Percentiles rank a stretch among this genome's conserved stretches.
Conservation (phyloP, 2,888 invertebrate species). For the Heliconius aoede region DNA sequence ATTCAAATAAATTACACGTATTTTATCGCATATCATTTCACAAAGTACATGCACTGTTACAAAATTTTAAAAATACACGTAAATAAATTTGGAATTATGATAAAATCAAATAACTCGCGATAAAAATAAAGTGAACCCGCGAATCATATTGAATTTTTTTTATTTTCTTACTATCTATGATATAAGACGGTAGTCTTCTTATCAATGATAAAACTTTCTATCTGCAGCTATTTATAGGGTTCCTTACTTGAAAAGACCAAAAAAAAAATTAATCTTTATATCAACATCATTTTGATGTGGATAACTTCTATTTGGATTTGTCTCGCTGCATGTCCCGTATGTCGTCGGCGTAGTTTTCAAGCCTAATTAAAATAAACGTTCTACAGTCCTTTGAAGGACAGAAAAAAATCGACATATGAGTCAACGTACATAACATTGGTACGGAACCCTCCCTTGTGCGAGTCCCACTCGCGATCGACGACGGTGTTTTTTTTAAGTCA, state of each 20-base stretch:
- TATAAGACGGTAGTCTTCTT: not conserved
- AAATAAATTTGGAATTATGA: not conserved
- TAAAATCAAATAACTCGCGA: not conserved
- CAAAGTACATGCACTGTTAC: too few species aligned
- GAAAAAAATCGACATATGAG: not conserved
- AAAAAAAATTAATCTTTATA: not conserved
- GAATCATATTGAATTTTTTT: not conserved
- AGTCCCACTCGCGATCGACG: too few species aligned
- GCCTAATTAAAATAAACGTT: not conserved
- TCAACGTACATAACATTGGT: not conserved
- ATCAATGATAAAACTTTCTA: slow-evolving; percentile 4
- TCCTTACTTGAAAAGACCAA: not conserved
- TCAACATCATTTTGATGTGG: not conserved
- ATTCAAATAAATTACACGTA: too few species aligned
- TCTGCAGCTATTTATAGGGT: not conserved
- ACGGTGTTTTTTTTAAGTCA: not conserved
- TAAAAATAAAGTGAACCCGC: not conserved
- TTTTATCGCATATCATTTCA: not conserved
- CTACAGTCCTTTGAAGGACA: not conserved
- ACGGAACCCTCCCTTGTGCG: too few species aligned
- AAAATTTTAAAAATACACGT: not conserved
- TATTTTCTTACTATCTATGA: not conserved
- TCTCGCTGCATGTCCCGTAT: too few species aligned
- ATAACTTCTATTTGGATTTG: too few species aligned
- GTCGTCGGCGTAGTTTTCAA: too few species aligned